Evolutionary conservation across 2,113 vertebrate species (phyloP).

Genomic region (Oreotrochilus melanogaster): DNA sequence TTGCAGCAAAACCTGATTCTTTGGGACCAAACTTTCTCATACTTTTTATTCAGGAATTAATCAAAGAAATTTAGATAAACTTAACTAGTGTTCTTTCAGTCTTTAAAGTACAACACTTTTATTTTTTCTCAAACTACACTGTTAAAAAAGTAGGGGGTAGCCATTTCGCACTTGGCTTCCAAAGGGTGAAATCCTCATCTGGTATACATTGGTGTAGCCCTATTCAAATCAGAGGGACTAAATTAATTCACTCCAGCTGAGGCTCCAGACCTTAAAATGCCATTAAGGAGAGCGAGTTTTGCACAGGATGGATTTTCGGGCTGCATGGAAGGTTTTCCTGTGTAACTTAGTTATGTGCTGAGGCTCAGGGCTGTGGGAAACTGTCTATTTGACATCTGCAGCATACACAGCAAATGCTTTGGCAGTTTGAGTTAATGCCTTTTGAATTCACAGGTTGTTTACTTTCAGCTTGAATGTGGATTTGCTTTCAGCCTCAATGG

Average conservation of each 20-base stretch:
- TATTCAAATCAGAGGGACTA: slow-evolving; percentile 32
- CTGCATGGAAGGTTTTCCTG: background rate
- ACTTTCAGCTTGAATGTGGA: slow-evolving; percentile 49
- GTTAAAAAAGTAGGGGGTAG: background rate
- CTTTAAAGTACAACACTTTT: background rate
- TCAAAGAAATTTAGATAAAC: background rate
- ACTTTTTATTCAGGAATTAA: background rate
- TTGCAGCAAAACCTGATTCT: background rate
- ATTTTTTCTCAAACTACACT: background rate
- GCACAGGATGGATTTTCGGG: background rate
- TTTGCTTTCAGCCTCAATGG: slow-evolving; percentile 56
- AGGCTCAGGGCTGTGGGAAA: slow-evolving; percentile 26
- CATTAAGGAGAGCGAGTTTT: background rate
- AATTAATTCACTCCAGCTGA: slow-evolving; percentile 56
- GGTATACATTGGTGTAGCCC: slow-evolving; percentile 17
- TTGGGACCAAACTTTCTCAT: background rate
- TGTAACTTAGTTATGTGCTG: background rate
- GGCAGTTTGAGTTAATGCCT: slow-evolving; percentile 32
- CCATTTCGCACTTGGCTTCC: slow-evolving; percentile 44
- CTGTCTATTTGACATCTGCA: slow-evolving; percentile 13
- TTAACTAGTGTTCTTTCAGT: background rate
- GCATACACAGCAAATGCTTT: background rate
- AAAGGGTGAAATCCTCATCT: slow-evolving; percentile 51
- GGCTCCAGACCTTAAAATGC: slow-evolving; percentile 20
- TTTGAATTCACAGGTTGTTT: slow-evolving; percentile 48